A percentile compares a stretch with the other conserved stretches of the same genome.
Evolutionary conservation across 2,888 invertebrate species (phyloP).

Genomic region (Aporophyla lueneburgensis): DNA sequence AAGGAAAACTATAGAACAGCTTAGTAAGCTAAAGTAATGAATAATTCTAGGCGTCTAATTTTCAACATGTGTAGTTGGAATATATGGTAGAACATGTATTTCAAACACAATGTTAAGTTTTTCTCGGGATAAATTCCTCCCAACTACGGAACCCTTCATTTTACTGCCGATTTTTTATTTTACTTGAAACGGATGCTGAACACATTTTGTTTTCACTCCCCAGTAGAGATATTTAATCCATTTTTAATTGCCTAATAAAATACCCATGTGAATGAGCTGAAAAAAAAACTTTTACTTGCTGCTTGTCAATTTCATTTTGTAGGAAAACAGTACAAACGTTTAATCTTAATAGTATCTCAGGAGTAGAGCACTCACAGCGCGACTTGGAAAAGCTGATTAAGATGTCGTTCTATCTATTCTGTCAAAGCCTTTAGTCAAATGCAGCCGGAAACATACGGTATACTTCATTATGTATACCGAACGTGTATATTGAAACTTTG

Average conservation of each 20-base stretch:
- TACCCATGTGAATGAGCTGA: not conserved
- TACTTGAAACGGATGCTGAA: not conserved
- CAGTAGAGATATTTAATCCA: not conserved
- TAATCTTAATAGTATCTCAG: constrained; percentile 42
- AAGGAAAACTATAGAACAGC: no score
- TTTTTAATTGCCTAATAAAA: not conserved
- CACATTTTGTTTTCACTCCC: not conserved
- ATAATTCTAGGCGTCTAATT: no score
- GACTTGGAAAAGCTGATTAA: constrained; percentile 63
- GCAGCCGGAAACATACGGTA: constrained; percentile 32
- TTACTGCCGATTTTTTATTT: no score
- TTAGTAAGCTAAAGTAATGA: no score
- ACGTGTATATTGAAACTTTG: constrained; percentile 39
- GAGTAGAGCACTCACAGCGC: constrained; percentile 41
- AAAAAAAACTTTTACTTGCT: not conserved
- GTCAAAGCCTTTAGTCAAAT: constrained; percentile 56
- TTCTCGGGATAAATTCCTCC: no score
- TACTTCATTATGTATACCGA: constrained; percentile 37
- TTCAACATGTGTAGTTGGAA: no score
- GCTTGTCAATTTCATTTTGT: constrained; percentile 5
- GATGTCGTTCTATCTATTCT: constrained; percentile 41
- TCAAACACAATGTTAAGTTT: no score
- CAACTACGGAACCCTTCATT: no score
- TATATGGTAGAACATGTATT: no score
- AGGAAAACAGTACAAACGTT: constrained; percentile 22